Evolutionary conservation across 2,888 invertebrate species (phyloP).

Genomic region (Iselma pallidipennis): DNA sequence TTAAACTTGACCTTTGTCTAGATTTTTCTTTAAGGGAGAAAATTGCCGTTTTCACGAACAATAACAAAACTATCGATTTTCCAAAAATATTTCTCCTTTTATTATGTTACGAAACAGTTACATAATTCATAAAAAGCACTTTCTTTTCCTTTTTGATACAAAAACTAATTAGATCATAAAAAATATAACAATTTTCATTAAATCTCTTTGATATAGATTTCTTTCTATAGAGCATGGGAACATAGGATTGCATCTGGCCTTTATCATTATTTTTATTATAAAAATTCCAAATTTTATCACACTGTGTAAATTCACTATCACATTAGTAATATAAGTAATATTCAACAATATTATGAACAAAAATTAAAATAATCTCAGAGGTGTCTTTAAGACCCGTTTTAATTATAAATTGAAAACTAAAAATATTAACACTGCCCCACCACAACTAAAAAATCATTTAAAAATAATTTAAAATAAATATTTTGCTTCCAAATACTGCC

Average conservation of each 20-base stretch:
- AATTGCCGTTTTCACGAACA: background rate
- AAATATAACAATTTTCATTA: slow-evolving; percentile 14
- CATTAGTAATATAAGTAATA: slow-evolving; percentile 7
- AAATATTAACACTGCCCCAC: slow-evolving; percentile 5
- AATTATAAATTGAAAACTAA: background rate
- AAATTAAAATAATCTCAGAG: no score
- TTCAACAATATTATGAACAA: background rate
- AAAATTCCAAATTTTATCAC: slow-evolving; percentile 22
- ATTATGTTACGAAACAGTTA: no score
- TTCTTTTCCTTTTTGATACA: background rate
- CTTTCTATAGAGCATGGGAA: no score
- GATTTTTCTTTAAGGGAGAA: slow-evolving; percentile 12
- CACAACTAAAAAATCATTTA: background rate
- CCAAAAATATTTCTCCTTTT: no score
- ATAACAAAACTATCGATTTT: background rate
- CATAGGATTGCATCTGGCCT: slow-evolving; percentile 10
- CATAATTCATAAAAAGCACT: no score
- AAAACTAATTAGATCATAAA: background rate
- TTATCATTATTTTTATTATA: background rate
- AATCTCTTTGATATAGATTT: no score
- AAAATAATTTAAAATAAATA: slow-evolving; percentile 11
- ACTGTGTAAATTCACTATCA: slow-evolving; percentile 16
- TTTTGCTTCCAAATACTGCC: slow-evolving; percentile 8
- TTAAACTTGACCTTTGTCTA: slow-evolving; percentile 48
- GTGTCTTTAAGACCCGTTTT: slow-evolving; percentile 8